Percentiles rank a stretch among this genome's conserved stretches.
phyloP scores from a whole-genome alignment of 2,888 invertebrate species.

The Didymodactylos carnosus region DNA sequence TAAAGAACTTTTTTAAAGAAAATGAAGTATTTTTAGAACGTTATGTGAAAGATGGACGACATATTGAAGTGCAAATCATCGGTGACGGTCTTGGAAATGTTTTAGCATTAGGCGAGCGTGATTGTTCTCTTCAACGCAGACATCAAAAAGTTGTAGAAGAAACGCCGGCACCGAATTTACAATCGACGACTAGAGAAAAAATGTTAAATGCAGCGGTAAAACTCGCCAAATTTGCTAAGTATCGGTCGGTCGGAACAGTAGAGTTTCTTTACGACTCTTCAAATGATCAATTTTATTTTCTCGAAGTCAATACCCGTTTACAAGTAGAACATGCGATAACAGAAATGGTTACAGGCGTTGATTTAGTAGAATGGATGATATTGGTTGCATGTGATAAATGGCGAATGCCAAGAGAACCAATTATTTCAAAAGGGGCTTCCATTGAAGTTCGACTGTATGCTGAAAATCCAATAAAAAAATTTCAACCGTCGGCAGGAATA shows the following conservation, averaged over 20 bases:
- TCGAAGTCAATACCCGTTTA: not conserved
- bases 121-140: not conserved
- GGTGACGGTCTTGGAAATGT: not conserved
- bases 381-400: conserved; percentile 3
- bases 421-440: not conserved
- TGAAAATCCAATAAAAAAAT: conserved; percentile 15
- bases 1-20: conserved; percentile 20
- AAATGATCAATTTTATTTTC: not conserved
- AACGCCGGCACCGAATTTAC: not conserved
- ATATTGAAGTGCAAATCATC: conserved; percentile 18
- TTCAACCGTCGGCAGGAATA: conserved; percentile 18
- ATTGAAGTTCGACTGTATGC: not conserved
- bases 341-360: not conserved
- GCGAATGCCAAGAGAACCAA: not conserved
- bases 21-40: conserved; percentile 20
- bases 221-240: not conserved
- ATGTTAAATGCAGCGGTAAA: not conserved
- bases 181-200: not conserved
- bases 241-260: not conserved
- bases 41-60: conserved; percentile 20
- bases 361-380: not conserved
- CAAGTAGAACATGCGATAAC: not conserved
- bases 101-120: not conserved
- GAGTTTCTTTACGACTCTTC: not conserved
- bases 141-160: not conserved